These are phyloP conservation scores for Sinodicranocentrus sp. DNA, from an alignment of 2,888 invertebrate genomes.

Conservation along the genomic window DNA sequence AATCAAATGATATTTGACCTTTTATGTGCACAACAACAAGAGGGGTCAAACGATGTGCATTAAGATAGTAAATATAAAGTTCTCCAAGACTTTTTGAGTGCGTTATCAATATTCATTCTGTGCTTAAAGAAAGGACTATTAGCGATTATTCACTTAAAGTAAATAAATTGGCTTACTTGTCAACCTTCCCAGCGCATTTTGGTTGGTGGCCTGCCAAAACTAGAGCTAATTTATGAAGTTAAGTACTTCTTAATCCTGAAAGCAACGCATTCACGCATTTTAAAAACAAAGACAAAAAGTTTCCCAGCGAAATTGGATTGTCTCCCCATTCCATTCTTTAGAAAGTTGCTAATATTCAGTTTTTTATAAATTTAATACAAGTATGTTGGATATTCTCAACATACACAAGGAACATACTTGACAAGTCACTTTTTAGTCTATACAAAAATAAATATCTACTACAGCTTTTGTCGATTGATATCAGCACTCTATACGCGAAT, in stretches of 20 bases:
- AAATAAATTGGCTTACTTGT: too few species aligned
- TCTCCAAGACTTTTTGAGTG: too few species aligned
- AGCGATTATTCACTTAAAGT: too few species aligned
- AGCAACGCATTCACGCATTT: background rate
- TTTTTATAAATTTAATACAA: background rate
- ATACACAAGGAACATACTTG: background rate
- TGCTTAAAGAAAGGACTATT: too few species aligned
- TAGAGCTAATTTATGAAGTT: background rate
- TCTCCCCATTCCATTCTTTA: background rate
- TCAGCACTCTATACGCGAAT: background rate
- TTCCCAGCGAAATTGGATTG: background rate
- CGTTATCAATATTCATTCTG: too few species aligned
- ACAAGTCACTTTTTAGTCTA: background rate
- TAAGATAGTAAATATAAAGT: too few species aligned
- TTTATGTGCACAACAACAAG: too few species aligned
- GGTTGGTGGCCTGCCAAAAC: background rate
- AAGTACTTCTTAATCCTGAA: background rate
- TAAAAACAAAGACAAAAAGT: too few species aligned
- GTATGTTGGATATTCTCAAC: background rate
- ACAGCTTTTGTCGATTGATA: background rate
- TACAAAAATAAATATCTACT: background rate
- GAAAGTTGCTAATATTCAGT: background rate
- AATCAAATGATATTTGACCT: too few species aligned
- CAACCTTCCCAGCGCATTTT: too few species aligned
- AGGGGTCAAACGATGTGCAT: too few species aligned